Evolutionary conservation across 2,113 vertebrate genomes (phyloP).

Genomic region (Thalassoma bifasciatum): DNA sequence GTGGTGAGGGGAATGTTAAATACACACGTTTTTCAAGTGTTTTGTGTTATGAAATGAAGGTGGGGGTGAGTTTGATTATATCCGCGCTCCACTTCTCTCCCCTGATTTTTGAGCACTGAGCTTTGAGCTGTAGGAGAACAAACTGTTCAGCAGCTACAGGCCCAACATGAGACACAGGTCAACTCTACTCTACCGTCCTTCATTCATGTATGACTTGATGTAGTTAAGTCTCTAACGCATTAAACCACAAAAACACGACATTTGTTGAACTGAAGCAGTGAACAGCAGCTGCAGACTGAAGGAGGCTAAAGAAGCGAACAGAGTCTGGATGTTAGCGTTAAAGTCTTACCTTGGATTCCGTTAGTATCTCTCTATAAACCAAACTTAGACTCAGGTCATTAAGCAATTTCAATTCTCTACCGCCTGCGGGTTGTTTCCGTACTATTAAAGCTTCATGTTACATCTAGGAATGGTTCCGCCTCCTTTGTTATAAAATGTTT

Average conservation of each 20-base stretch:
- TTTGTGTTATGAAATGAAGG: background rate
- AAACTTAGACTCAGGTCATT: background rate
- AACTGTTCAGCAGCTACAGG: too few relatives aligned
- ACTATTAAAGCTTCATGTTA: too few relatives aligned
- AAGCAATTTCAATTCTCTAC: background rate
- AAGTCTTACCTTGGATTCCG: slow-evolving; percentile 27
- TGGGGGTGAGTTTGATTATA: background rate
- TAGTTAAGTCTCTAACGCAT: background rate
- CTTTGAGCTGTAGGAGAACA: background rate
- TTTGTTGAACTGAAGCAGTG: too few relatives aligned
- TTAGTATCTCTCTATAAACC: background rate
- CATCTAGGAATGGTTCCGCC: background rate
- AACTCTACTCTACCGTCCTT: background rate
- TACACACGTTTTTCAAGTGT: too few relatives aligned
- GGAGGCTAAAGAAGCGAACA: background rate
- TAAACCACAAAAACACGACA: background rate
- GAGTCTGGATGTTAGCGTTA: background rate
- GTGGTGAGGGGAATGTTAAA: too few relatives aligned
- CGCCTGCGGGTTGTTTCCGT: background rate
- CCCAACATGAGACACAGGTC: background rate
- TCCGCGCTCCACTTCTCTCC: background rate
- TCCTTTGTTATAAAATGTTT: slow-evolving; percentile 14
- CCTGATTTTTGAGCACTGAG: too few relatives aligned
- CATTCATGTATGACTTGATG: background rate
- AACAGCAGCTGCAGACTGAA: background rate